Percentiles rank a stretch among this genome's conserved stretches.
Evolutionary conservation across 2,888 invertebrate genomes (phyloP).

Genomic region (Chalcosyrphus nemorum): DNA sequence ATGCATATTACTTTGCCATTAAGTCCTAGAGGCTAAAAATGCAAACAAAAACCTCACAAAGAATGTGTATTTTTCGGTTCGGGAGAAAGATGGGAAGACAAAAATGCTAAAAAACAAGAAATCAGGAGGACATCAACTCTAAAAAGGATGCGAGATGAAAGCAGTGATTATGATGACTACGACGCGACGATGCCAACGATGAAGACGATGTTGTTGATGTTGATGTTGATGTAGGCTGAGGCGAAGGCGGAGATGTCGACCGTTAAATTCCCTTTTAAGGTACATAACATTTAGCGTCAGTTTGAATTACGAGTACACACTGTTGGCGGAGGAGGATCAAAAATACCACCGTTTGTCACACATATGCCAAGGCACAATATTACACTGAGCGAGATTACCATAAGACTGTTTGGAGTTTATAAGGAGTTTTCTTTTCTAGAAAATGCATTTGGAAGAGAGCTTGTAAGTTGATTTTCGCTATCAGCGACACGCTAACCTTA

Average conservation of each 20-base stretch:
- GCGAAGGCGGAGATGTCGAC: conserved; percentile 36
- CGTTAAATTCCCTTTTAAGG: conserved; percentile 71
- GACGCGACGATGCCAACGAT: not conserved
- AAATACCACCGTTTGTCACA: conserved; percentile 49
- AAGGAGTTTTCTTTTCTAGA: too few species aligned
- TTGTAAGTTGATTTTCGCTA: too few species aligned
- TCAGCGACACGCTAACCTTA: too few species aligned
- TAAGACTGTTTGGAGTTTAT: not conserved
- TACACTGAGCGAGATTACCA: conserved; percentile 26
- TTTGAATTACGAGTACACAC: conserved; percentile 66
- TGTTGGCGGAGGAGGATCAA: conserved; percentile 11
- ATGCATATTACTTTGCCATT: conserved; percentile 73
- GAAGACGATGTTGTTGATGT: too few species aligned
- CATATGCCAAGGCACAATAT: conserved; percentile 12
- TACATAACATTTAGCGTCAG: conserved; percentile 71
- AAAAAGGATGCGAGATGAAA: conserved; percentile 64
- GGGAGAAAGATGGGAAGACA: conserved; percentile 13
- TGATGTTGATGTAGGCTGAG: conserved; percentile 19
- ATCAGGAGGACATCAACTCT: conserved; percentile 27
- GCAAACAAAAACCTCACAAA: conserved; percentile 71
- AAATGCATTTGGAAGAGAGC: too few species aligned
- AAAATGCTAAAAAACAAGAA: conserved; percentile 18
- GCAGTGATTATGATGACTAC: conserved; percentile 56
- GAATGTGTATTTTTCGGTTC: conserved; percentile 42
- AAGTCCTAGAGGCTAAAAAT: conserved; percentile 68